Percentiles rank a stretch among this genome's conserved stretches.
phyloP scores from a whole-genome alignment of 1,140 invertebrate species.

The Drosophila nigromelanica region DNA sequence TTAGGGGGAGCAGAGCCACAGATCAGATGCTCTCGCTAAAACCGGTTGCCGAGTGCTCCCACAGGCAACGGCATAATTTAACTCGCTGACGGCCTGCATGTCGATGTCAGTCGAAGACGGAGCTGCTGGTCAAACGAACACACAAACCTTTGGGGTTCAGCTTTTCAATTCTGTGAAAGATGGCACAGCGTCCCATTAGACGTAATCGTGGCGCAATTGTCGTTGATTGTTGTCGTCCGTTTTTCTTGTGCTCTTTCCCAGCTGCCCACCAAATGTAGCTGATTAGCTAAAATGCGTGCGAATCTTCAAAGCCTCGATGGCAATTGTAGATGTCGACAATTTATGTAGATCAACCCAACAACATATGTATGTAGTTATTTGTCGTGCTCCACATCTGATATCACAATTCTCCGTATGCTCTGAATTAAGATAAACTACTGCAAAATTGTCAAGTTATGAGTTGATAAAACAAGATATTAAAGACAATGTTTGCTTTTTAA shows the following conservation, averaged over 20 bases:
- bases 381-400: constrained; percentile 5
- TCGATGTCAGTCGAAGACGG: constrained; percentile 24
- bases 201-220: constrained; percentile 75
- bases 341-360: constrained; percentile 30
- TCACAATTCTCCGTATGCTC: background rate
- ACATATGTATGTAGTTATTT: background rate
- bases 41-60: constrained; percentile 42
- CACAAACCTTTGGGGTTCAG: constrained; percentile 5
- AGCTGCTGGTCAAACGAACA: constrained; percentile 14
- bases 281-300: constrained; percentile 70
- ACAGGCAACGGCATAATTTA: constrained; percentile 41
- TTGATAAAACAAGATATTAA: background rate
- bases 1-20: constrained; percentile 8
- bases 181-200: constrained; percentile 63
- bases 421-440: background rate
- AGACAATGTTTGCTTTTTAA: background rate
- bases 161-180: constrained; percentile 40
- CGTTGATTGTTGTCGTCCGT: constrained; percentile 71
- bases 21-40: constrained; percentile 9
- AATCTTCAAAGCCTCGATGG: constrained; percentile 32
- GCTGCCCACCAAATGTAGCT: constrained; percentile 31
- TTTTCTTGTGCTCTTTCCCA: constrained; percentile 42
- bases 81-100: constrained; percentile 21
- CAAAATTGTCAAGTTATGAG: background rate
- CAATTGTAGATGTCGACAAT: constrained; percentile 42